Evolutionary conservation across 2,797 vertebrate genomes (phyloP), one percentile per base, ranked within the genome.

Genomic region (Chiloscyllium punctatum): DNA sequence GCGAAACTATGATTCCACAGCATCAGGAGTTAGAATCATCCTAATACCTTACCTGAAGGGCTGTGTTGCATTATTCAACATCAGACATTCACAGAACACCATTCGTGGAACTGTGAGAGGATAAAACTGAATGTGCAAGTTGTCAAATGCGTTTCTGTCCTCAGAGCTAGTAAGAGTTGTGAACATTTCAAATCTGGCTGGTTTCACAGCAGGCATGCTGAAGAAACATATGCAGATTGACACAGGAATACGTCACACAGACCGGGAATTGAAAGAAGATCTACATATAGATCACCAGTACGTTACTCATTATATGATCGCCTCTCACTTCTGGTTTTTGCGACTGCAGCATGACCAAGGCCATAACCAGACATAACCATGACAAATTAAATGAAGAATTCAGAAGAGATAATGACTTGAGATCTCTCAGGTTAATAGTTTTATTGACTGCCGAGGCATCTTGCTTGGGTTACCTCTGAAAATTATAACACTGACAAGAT

Each of bases 121-220:
- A 95, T 53, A 77, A 4, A 95, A 74, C 21, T 69, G 71, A 74
- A 95, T 95, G 68, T 72, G 71, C 94, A 77, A 53, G 71, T 53
- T 95, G 69, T 95, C 69, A 95, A 95, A 77, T 11, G 69, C 15
- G 1, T n/a, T 77, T 11, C 71, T n/a, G 48, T 95, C 72, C 48
- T 74, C 69, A 51, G 92, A 94, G 92, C 25, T 71, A 42, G 92
- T 94, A 74, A 51, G 42, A 74, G 92, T 48, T n/a, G 42, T 3
- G 94, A 77, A 53, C 30, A 51, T 92, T 69, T 92, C 90, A 69
- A 92, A 92, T 74, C 13, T 15, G 48, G 53, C 94, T 15, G 27
- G 42, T 30, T 33, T 30, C 37, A 74, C 71, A 72, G 94, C 27
- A 33, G 71, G 94, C 9, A 21, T 77, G 30, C 71, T 77, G 94